Conservation (phyloP, 2,113 vertebrate genomes). For the Cynocephalus volans region DNA sequence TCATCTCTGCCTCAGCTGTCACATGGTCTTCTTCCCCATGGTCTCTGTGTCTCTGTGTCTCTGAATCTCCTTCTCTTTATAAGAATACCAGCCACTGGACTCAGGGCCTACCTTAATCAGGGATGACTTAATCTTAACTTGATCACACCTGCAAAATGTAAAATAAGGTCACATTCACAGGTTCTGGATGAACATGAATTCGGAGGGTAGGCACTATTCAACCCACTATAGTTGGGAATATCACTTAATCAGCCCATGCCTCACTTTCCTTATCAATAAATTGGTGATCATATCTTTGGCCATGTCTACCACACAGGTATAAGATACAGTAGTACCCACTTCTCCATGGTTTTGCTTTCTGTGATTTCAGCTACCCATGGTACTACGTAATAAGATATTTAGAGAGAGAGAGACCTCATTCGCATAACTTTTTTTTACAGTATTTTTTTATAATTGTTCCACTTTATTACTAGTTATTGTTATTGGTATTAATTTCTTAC, state of each 20-base stretch:
- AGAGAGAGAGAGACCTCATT: no score
- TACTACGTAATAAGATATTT: no score
- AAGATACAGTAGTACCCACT: no score
- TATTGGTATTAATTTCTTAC: no score
- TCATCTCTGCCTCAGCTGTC: neutral
- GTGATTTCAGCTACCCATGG: no score
- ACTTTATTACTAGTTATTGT: no score
- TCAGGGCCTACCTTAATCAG: neutral
- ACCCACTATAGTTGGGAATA: neutral
- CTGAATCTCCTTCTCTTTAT: neutral
- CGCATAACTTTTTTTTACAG: no score
- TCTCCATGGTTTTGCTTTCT: no score
- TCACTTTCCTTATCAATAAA: constrained; percentile 60
- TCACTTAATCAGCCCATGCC: neutral
- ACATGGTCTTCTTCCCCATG: neutral
- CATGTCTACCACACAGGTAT: neutral
- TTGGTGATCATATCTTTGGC: neutral
- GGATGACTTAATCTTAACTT: constrained; percentile 49
- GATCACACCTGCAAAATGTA: constrained; percentile 27
- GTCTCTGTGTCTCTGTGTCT: neutral
- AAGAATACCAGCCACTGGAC: neutral
- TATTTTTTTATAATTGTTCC: no score
- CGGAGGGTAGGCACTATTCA: neutral
- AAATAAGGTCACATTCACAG: neutral
- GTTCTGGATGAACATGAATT: constrained; percentile 6